Evolutionary conservation across 2,888 invertebrate species (phyloP).

Genomic region (Spatulosminthurus flaviceps): DNA sequence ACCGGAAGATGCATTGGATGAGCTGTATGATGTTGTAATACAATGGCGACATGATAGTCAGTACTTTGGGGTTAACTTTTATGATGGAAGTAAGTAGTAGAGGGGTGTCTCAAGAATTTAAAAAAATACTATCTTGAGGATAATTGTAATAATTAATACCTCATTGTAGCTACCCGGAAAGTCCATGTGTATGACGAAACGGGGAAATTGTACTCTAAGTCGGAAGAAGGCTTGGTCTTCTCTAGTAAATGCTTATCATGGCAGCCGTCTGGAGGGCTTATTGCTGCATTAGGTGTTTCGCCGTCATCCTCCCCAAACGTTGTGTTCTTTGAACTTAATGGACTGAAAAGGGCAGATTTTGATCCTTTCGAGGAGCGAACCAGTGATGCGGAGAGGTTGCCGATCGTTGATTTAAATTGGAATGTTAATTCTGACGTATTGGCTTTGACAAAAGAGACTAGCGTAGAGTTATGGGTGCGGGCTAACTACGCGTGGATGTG

Average conservation of each 20-base stretch:
- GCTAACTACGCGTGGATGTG: constrained; percentile 63
- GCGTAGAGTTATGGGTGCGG: constrained; percentile 60
- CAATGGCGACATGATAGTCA: constrained; percentile 59
- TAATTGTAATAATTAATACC: background rate
- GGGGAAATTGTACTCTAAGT: constrained; percentile 53
- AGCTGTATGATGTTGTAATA: constrained; percentile 34
- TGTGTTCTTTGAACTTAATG: constrained; percentile 60
- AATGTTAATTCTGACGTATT: constrained; percentile 58
- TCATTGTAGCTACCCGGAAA: constrained; percentile 35
- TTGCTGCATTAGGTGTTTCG: constrained; percentile 53
- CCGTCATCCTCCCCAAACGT: constrained; percentile 48
- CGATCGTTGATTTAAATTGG: constrained; percentile 52
- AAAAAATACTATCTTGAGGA: too few relatives aligned
- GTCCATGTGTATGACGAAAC: constrained; percentile 58
- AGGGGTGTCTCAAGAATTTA: too few relatives aligned
- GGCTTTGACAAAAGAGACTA: constrained; percentile 47
- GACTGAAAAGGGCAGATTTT: constrained; percentile 59
- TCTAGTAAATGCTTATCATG: constrained; percentile 50
- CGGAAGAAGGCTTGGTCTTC: constrained; percentile 52
- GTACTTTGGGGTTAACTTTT: constrained; percentile 60
- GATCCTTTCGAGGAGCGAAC: constrained; percentile 54
- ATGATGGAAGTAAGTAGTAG: constrained; percentile 36
- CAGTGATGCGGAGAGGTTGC: constrained; percentile 30
- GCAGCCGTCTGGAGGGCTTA: constrained; percentile 61
- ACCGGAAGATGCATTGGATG: constrained; percentile 25